Percentiles rank a stretch among this genome's conserved stretches.
Evolutionary conservation across 2,797 vertebrate species (phyloP).

Genomic region (Phalanger gymnotis): DNA sequence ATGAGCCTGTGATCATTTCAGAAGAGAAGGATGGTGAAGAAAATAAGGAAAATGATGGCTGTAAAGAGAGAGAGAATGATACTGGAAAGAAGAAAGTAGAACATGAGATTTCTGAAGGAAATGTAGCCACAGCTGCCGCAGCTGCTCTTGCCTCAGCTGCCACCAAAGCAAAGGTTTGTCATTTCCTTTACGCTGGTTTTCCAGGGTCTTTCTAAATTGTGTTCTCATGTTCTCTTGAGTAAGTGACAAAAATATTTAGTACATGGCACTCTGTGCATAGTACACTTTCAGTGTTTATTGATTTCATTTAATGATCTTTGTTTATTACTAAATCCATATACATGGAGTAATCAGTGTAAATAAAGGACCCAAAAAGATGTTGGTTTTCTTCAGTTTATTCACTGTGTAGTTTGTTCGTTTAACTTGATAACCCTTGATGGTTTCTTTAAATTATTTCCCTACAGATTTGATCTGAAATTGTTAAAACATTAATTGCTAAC

Average conservation of each 20-base stretch:
- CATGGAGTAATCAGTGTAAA: neutral
- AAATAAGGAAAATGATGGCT: slow-evolving; percentile 89
- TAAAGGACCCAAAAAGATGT: neutral
- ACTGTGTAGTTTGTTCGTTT: neutral
- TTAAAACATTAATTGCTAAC: slow-evolving; percentile 38
- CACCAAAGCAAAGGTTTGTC: slow-evolving; percentile 97
- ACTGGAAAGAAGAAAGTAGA: slow-evolving; percentile 93
- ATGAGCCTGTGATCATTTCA: slow-evolving; percentile 74
- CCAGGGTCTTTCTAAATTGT: slow-evolving; percentile 12
- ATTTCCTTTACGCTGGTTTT: neutral
- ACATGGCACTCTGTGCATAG: slow-evolving; percentile 21
- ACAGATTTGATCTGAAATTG: slow-evolving; percentile 15
- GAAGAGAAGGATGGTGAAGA: slow-evolving; percentile 92
- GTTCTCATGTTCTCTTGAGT: slow-evolving; percentile 39
- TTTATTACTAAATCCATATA: slow-evolving; percentile 41
- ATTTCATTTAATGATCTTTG: slow-evolving; percentile 52
- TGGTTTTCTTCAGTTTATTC: neutral
- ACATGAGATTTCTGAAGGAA: slow-evolving; percentile 95
- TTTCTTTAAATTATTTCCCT: neutral
- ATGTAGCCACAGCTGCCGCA: slow-evolving; percentile 96
- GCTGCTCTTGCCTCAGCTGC: slow-evolving; percentile 97
- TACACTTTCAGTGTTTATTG: neutral
- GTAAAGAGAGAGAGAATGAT: slow-evolving; percentile 88
- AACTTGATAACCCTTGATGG: neutral
- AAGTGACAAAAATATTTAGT: slow-evolving; percentile 41